phyloP scores from a whole-genome alignment of 2,888 invertebrate species.

The Micoletzkya japonica region DNA sequence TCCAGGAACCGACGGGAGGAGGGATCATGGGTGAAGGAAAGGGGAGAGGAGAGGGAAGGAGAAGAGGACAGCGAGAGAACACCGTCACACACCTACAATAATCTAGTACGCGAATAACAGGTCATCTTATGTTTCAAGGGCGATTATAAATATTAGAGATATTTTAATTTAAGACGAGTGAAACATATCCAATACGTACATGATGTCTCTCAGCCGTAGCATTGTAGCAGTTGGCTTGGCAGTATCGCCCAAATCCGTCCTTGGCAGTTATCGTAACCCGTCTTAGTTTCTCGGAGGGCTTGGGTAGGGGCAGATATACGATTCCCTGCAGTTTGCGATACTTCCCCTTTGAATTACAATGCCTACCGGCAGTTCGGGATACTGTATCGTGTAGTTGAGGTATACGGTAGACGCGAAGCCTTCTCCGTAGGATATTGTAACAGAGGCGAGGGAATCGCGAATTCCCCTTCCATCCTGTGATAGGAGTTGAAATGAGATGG shows the following conservation, averaged over 20 bases:
- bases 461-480: conserved; percentile 14
- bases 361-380: conserved; percentile 46
- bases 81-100: conserved; percentile 22
- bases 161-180: too few species aligned
- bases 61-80: neutral
- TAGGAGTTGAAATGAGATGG: neutral
- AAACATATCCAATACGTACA: conserved; percentile 39
- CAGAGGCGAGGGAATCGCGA: conserved; percentile 10
- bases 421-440: conserved; percentile 30
- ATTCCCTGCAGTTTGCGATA: conserved; percentile 53
- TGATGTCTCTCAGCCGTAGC: conserved; percentile 56
- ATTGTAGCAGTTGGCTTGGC: conserved; percentile 60
- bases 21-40: conserved; percentile 29
- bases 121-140: too few species aligned
- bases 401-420: conserved; percentile 34
- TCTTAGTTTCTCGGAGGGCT: conserved; percentile 48
- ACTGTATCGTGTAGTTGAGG: conserved; percentile 35
- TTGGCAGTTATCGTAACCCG: conserved; percentile 54
- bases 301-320: conserved; percentile 57
- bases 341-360: neutral
- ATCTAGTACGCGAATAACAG: neutral
- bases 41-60: neutral
- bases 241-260: conserved; percentile 59
- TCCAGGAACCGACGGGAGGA: conserved; percentile 23
- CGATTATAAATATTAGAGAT: neutral